A percentile compares a stretch with the other conserved stretches of the same genome.
phyloP scores from a whole-genome alignment of 2,113 vertebrate genomes.

The Gobio gobio region DNA sequence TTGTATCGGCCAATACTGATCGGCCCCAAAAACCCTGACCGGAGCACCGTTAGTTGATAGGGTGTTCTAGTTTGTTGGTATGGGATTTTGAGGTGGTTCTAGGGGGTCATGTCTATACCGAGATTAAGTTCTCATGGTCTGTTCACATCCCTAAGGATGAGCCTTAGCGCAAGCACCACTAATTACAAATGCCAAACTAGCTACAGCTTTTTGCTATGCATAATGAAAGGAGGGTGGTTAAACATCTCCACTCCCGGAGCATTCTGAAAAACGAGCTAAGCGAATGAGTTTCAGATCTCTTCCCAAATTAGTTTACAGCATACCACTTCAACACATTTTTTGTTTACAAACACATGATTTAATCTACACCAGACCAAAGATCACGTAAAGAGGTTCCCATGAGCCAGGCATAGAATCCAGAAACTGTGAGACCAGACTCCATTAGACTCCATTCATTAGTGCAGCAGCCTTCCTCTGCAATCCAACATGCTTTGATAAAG shows the following conservation, averaged over 20 bases:
- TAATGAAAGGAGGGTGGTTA: conserved; percentile 14
- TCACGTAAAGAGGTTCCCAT: conserved; percentile 19
- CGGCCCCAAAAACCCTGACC: too few species aligned
- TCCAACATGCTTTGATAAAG: conserved; percentile 26
- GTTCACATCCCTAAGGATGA: background rate
- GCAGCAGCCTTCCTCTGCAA: conserved; percentile 20
- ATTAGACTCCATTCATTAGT: conserved; percentile 17
- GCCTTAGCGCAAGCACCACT: background rate
- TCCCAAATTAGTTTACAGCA: conserved; percentile 22
- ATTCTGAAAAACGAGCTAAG: background rate
- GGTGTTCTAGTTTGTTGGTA: background rate
- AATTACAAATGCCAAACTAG: conserved; percentile 24
- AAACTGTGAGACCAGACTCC: background rate
- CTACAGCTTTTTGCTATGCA: background rate
- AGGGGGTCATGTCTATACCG: background rate
- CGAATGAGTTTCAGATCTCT: conserved; percentile 11
- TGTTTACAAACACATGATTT: conserved; percentile 1
- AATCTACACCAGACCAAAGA: background rate
- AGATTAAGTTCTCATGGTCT: conserved; percentile 7
- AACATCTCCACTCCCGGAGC: background rate
- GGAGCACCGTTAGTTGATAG: background rate
- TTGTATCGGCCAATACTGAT: too few species aligned
- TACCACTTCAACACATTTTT: conserved; percentile 20
- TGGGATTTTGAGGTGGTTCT: background rate
- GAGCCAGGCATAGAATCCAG: background rate